Percentiles rank a stretch among this genome's conserved stretches.
These are phyloP conservation scores for Nebria brevicollis DNA, from an alignment of 2,888 invertebrate species.

Conservation along the genomic window DNA sequence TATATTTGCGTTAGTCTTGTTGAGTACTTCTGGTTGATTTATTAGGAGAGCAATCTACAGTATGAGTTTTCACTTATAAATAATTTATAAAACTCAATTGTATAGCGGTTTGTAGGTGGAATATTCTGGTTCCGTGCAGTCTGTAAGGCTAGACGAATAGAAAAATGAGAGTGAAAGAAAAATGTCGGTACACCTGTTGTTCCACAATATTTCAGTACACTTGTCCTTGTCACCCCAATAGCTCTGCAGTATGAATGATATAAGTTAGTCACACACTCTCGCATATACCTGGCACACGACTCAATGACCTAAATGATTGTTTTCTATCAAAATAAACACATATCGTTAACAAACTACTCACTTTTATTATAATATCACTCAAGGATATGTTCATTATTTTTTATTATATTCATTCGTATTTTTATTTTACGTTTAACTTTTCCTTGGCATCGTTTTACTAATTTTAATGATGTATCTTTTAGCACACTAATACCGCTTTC, in stretches of 20 bases:
- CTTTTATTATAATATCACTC: constrained; percentile 6
- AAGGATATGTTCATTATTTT: constrained; percentile 26
- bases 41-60: background rate
- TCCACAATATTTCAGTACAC: too few relatives aligned
- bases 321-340: constrained; percentile 27
- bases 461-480: constrained; percentile 11
- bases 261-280: background rate
- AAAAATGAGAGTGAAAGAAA: background rate
- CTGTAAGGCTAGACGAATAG: too few relatives aligned
- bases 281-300: background rate
- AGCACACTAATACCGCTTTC: too few relatives aligned
- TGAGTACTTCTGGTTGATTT: background rate
- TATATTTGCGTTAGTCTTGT: background rate
- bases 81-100: background rate
- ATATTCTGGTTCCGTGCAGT: background rate
- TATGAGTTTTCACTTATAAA: background rate
- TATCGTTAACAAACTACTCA: too few relatives aligned
- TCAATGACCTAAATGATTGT: constrained; percentile 25
- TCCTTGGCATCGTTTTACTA: constrained; percentile 29
- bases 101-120: background rate
- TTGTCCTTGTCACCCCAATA: too few relatives aligned
- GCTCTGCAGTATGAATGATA: too few relatives aligned
- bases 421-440: constrained; percentile 18
- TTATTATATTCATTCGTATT: constrained; percentile 15
- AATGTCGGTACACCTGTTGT: too few relatives aligned